Conservation (phyloP, 1,140 invertebrate species). For the Heliconius hermathena region DNA sequence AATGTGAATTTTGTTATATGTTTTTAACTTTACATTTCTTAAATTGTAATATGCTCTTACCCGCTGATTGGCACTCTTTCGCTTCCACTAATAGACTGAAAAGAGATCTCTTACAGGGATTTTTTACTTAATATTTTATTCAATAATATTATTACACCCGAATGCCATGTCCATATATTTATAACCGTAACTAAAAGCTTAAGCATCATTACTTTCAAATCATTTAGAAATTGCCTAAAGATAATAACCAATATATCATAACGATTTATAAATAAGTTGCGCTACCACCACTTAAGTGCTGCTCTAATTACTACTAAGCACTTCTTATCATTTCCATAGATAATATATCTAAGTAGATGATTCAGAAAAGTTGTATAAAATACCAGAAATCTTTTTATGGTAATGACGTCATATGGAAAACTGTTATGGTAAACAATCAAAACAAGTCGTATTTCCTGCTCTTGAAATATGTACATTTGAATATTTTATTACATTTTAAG, state of each 20-base stretch:
- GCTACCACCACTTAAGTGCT: neutral
- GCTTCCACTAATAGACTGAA: too few relatives aligned
- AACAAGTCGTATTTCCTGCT: conserved; percentile 7
- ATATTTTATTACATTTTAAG: conserved; percentile 15
- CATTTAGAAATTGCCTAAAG: conserved; percentile 11
- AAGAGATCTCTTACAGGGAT: too few relatives aligned
- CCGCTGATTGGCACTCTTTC: too few relatives aligned
- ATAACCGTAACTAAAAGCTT: neutral
- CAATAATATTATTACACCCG: too few relatives aligned
- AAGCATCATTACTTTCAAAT: neutral
- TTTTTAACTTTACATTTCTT: too few relatives aligned
- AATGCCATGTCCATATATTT: neutral
- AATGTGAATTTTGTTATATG: too few relatives aligned
- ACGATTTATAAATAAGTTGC: conserved; percentile 13
- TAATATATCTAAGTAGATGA: neutral
- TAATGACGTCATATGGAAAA: conserved; percentile 10
- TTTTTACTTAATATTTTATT: too few relatives aligned
- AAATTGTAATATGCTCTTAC: too few relatives aligned
- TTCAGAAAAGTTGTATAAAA: conserved; percentile 7
- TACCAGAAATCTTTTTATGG: conserved; percentile 7
- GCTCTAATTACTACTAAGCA: conserved; percentile 4
- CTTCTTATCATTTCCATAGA: neutral
- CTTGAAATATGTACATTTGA: neutral
- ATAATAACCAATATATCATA: neutral
- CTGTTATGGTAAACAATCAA: conserved; percentile 4